Evolutionary conservation across 2,888 invertebrate species (phyloP).

Genomic region (Euphydryas editha): DNA sequence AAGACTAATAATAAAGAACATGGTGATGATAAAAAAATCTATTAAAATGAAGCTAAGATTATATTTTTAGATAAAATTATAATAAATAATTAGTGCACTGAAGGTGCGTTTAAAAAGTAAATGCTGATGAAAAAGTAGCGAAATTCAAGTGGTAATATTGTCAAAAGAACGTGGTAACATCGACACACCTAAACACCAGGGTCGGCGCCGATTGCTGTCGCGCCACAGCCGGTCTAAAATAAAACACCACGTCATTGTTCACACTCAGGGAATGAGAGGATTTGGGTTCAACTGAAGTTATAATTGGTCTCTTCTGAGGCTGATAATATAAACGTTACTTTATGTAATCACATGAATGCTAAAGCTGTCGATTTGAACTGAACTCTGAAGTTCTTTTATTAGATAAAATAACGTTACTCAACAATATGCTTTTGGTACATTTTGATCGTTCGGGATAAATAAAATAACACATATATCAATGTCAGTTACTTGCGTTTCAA

Average conservation of each 20-base stretch:
- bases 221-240: slow-evolving; percentile 84
- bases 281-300: slow-evolving; percentile 45
- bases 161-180: slow-evolving; percentile 73
- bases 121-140: slow-evolving; percentile 36
- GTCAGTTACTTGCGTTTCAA: neutral
- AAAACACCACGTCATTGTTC: slow-evolving; percentile 77
- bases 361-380: neutral
- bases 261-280: slow-evolving; percentile 58
- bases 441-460: slow-evolving; percentile 3
- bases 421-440: neutral
- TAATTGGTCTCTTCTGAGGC: slow-evolving; percentile 25
- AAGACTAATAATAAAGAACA: slow-evolving; percentile 3
- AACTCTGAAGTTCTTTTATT: neutral
- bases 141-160: slow-evolving; percentile 66
- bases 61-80: neutral
- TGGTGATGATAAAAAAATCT: neutral
- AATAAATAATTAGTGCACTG: slow-evolving; percentile 22
- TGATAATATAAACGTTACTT: slow-evolving; percentile 21
- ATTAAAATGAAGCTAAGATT: slow-evolving; percentile 1
- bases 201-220: slow-evolving; percentile 83
- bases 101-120: slow-evolving; percentile 22
- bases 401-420: slow-evolving; percentile 32
- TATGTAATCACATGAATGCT: slow-evolving; percentile 14
- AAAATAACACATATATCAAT: slow-evolving; percentile 2
- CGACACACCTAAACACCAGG: slow-evolving; percentile 85